Evolutionary conservation across 2,113 vertebrate genomes (phyloP), one percentile per base, ranked within the genome.

Genomic region (Peromyscus maniculatus): DNA sequence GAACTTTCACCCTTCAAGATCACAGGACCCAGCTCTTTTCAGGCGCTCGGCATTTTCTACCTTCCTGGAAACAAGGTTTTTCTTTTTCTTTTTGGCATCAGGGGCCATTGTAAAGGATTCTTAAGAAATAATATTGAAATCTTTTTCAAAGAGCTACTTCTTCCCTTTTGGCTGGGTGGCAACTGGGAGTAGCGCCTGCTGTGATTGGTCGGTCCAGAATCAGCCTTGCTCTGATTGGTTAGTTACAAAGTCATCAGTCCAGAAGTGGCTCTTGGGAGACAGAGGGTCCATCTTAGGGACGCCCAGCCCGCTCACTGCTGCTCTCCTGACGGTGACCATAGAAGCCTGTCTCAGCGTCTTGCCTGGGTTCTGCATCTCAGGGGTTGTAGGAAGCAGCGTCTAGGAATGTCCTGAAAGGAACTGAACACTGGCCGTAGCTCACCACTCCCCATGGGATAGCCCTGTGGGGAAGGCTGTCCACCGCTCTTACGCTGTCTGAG

Each of bases 241-340:
- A 72, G 31, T 43, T 1, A 10, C 57, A 49, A 82, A 39, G 13
- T 64, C 77, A 69, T 77, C 4, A 1, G 3, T 24, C 13, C 7
- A 55, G 39, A 13, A 33, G 24, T 1, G 0, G 52, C 24, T n/a
- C 28, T 74, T 28, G 55, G 57, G 57, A 72, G 16, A 16, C 26
- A 11, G 26, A 57, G 36, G 62, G n/a, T 1, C 21, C 3, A 2
- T 28, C 57, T 24, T 21, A 16, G 19, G 77, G 8, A 43, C 7
- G 6, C 1, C 46, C 12, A 13, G 9, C 2, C 46, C 16, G 10
- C 13, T 17, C 6, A 0, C 28, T 3, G 2, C 9, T 0, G 7
- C 26, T 69, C 59, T 7, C 46, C 26, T 28, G 19, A 12, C 1
- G 0, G 8, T 36, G 21, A 28, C 22, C 52, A 10, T 2, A 11